A percentile compares a stretch with the other conserved stretches of the same genome.
These are phyloP conservation scores for Stenichneumon culpator DNA, from an alignment of 2,888 invertebrate species.

Conservation along the genomic window DNA sequence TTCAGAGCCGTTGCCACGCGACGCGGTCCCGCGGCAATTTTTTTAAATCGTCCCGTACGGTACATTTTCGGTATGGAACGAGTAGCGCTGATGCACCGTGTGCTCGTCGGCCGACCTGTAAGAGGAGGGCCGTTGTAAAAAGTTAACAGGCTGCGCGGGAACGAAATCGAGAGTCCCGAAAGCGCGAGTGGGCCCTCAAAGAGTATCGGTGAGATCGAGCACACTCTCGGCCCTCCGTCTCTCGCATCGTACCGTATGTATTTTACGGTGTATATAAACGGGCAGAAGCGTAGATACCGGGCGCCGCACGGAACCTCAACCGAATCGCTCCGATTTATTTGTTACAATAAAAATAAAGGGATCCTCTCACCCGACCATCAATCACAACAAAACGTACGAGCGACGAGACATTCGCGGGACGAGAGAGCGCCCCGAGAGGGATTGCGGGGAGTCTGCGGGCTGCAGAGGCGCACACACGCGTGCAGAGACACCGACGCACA, in stretches of 20 bases:
- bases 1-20: too few species aligned
- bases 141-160: conserved; percentile 32
- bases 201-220: conserved; percentile 4
- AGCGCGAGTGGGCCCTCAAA: conserved; percentile 4
- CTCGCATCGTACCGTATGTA: background rate
- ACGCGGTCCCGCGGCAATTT: background rate
- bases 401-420: conserved; percentile 57
- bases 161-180: conserved; percentile 35
- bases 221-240: background rate
- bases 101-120: background rate
- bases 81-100: background rate
- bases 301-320: conserved; percentile 45
- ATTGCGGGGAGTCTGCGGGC: conserved; percentile 24
- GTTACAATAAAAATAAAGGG: conserved; percentile 68
- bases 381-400: conserved; percentile 66
- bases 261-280: conserved; percentile 14
- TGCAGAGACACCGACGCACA: background rate
- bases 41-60: background rate
- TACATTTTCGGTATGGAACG: background rate
- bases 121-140: conserved; percentile 30
- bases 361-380: conserved; percentile 61
- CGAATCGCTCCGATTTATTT: conserved; percentile 65
- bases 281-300: conserved; percentile 26
- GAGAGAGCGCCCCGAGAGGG: conserved; percentile 51
- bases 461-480: conserved; percentile 4